Base-by-base conservation (phyloP, 37 sponge, comb jelly and placozoan species). In the Cladorhizidae sp. region DNA sequence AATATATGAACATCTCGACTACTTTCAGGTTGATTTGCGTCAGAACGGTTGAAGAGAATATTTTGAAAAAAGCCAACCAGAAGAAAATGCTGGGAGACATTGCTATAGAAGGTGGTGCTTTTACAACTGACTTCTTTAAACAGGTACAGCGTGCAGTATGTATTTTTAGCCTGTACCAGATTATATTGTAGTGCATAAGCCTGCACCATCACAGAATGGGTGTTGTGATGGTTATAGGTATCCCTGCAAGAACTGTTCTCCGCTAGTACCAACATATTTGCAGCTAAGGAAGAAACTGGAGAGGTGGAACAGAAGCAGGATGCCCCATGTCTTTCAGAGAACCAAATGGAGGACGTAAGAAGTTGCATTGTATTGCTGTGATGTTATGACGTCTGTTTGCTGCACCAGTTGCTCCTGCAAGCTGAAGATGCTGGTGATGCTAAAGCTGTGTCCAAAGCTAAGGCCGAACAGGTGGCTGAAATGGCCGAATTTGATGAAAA, bases 61-160 rank as follows among this genome's bases (percentile, higher is more conserved):
- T 99, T 70, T 64, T 99, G 83, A 99, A 99, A 89, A 99, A 99
- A 73, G 97, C 99, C 38, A 92, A 90, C 58, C 99, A 99, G 78
- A 99, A 99, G 83, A 81, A 86, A 55, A 67, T 96, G 86, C 73
- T 99, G 21, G 99, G 99, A 1, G 85, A 90, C 31, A 83, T 99
- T 36, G 99, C 99, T 15, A 99, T 99, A 52, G 99, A 99, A 73
- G 89, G 91, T 56, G 99, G 99, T 18, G 88, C 83, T 17, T 99
- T 99, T 59, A 99, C 96, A 12, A 94, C 99, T 26, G 91, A 90
- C 7, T 99, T 99, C 91, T 99, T 99, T 72, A 91, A 89, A 52
- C 74, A 97, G 89, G 98, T 92, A 52, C 18, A 18, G 37, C 5
- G 6, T 2, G 37, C 9, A 39, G 8, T 21, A 39, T 68, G 7